Conservation (phyloP, 2,113 vertebrate species). For the Hippocampus mohnikei region DNA sequence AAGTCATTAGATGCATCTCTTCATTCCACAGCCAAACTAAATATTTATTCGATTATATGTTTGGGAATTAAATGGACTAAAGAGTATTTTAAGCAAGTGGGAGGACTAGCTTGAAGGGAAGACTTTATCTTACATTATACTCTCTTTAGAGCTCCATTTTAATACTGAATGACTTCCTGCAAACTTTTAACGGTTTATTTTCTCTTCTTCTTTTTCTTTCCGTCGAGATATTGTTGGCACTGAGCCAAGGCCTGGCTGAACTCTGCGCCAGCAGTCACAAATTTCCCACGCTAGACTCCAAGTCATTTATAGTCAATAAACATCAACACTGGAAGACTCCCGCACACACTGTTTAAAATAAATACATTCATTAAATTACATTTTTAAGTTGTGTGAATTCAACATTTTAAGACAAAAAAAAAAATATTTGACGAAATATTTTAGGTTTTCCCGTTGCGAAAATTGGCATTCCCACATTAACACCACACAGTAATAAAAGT, state of each 20-base stretch:
- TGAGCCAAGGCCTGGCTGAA: constrained; percentile 60
- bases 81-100: background rate
- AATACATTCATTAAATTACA: too few species aligned
- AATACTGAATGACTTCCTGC: background rate
- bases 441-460: too few species aligned
- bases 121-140: background rate
- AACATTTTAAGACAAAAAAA: background rate
- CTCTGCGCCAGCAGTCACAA: constrained; percentile 52
- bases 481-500: too few species aligned
- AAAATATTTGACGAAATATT: too few species aligned
- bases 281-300: constrained; percentile 63
- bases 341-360: too few species aligned
- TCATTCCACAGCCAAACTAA: background rate
- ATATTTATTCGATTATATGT: background rate
- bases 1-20: background rate
- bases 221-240: constrained; percentile 41
- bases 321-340: background rate
- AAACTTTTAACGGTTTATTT: background rate
- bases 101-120: too few species aligned
- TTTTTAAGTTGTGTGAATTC: too few species aligned
- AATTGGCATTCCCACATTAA: too few species aligned
- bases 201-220: background rate
- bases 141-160: background rate
- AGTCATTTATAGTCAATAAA: constrained; percentile 21
- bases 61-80: background rate